Evolutionary conservation across 2,113 vertebrate species (phyloP).

Genomic region (Scatophagus argus): DNA sequence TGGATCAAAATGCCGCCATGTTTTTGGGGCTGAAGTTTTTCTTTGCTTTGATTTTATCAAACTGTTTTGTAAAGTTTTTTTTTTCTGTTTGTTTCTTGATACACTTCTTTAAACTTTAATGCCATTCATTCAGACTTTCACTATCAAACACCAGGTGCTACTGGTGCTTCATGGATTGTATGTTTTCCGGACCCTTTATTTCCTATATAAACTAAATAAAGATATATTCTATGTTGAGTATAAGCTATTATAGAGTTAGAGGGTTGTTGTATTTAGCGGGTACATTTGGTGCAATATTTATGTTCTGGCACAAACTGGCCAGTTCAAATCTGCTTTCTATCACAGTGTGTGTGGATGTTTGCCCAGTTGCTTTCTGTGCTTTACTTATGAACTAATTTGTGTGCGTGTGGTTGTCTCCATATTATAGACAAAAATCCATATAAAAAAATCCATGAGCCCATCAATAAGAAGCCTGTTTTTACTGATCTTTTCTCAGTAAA

Average conservation of each 20-base stretch:
- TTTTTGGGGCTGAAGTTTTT: constrained; percentile 58
- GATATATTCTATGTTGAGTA: constrained; percentile 80
- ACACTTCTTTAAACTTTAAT: constrained; percentile 43
- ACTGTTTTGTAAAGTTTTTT: constrained; percentile 63
- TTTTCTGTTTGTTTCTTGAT: constrained; percentile 34
- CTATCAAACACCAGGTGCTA: constrained; percentile 55
- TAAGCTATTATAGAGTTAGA: constrained; percentile 74
- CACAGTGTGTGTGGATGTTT: constrained; percentile 55
- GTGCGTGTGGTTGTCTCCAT: constrained; percentile 67
- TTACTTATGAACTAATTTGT: constrained; percentile 43
- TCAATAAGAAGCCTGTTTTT: constrained; percentile 54
- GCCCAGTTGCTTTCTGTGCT: constrained; percentile 65
- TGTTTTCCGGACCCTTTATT: constrained; percentile 73
- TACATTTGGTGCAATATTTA: constrained; percentile 85
- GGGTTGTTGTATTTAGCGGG: constrained; percentile 79
- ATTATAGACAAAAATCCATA: constrained; percentile 69
- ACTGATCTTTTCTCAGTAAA: constrained; percentile 57
- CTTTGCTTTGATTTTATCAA: constrained; percentile 67
- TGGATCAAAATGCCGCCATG: constrained; percentile 57
- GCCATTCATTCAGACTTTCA: constrained; percentile 62
- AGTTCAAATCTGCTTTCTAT: constrained; percentile 68
- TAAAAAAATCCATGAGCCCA: constrained; percentile 9
- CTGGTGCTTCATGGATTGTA: constrained; percentile 62
- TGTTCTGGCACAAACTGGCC: constrained; percentile 69
- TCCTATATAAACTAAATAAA: constrained; percentile 76